Percentiles rank a stretch among this genome's conserved stretches.
Conservation (phyloP, 2,113 vertebrate genomes). For the Tachycineta bicolor region DNA sequence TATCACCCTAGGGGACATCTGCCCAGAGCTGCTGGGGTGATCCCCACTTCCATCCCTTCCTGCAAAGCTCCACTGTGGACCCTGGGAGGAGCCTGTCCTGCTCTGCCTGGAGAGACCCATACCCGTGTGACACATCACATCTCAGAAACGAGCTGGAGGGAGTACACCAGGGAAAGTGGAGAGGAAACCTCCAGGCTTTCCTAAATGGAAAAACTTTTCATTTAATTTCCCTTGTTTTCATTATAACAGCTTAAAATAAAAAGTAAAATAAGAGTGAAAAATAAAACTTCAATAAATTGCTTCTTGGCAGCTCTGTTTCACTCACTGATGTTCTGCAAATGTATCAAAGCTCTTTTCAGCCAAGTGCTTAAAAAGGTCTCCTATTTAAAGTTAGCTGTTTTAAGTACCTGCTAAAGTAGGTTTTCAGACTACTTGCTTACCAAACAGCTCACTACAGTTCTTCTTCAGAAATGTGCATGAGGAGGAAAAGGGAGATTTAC, state of each 20-base stretch:
- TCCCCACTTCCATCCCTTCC: fast-evolving
- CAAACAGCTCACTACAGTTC: not conserved
- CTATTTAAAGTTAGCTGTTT: not conserved
- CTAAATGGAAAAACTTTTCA: not conserved
- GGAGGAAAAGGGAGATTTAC: not conserved
- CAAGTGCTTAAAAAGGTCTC: not conserved
- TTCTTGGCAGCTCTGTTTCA: not conserved
- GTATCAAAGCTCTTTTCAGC: not conserved
- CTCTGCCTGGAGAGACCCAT: not conserved
- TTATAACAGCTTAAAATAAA: not conserved
- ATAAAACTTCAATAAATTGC: not conserved
- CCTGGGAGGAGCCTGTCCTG: not conserved
- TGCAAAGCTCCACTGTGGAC: not conserved
- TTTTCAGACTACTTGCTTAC: not conserved
- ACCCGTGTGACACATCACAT: fast-evolving
- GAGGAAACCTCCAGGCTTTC: not conserved
- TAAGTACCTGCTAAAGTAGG: not conserved
- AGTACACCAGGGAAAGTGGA: fast-evolving
- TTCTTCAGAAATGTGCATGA: not conserved
- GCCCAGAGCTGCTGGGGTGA: not conserved
- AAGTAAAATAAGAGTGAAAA: not conserved
- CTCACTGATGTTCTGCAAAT: not conserved
- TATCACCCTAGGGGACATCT: not conserved
- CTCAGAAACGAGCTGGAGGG: fast-evolving
- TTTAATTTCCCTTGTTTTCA: not conserved